Evolutionary conservation across 1,140 invertebrate genomes (phyloP), one percentile per base, ranked within the genome.

Genomic region (Acromyrmex heyeri): DNA sequence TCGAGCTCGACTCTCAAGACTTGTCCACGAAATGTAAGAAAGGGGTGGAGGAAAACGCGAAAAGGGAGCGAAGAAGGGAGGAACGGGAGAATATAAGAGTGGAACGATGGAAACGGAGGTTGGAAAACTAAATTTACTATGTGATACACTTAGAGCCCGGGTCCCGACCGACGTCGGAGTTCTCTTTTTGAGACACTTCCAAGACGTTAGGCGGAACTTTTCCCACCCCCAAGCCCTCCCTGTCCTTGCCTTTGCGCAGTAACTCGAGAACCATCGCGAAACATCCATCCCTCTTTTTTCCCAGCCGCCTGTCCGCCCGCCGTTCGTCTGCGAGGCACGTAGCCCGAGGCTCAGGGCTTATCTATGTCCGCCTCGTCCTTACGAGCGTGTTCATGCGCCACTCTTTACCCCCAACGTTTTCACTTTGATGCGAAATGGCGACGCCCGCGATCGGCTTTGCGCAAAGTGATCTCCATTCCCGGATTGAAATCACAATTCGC

Each of bases 101-200:
- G 72, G 57, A 72, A 64, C 30, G 88, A 5, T 69, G 82, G 81
- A 88, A 88, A 88, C 88, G 88, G 88, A 93, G 91, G 89, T 93
- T 87, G 91, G 91, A 88, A 94, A 95, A 95, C 93, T 93, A 94
- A 95, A 95, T 95, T 95, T 95, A 95, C 94, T 95, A 94, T 95
- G 94, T 95, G 95, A 95, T 95, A 95, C 93, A 95, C 93, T 95
- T 95, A 95, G 91, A 94, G 91, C 86, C 87, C 69, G 65, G 67
- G 83, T 81, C 81, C 83, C 86, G 65, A 88, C 73, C 87, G 88
- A 87, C 86, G 79, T 87, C 61, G 78, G n/a, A 77, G 76, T 86
- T 93, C 92, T 92, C 92, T 92, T 95, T 95, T 95, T 93, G 92
- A 93, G 92, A 94, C 94, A 93, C 92, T 94, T 94, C 88, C 93